Evolutionary conservation across 2,113 vertebrate genomes (phyloP), one percentile per base, ranked within the genome.

Genomic region (Dicerorhinus sumatrensis): DNA sequence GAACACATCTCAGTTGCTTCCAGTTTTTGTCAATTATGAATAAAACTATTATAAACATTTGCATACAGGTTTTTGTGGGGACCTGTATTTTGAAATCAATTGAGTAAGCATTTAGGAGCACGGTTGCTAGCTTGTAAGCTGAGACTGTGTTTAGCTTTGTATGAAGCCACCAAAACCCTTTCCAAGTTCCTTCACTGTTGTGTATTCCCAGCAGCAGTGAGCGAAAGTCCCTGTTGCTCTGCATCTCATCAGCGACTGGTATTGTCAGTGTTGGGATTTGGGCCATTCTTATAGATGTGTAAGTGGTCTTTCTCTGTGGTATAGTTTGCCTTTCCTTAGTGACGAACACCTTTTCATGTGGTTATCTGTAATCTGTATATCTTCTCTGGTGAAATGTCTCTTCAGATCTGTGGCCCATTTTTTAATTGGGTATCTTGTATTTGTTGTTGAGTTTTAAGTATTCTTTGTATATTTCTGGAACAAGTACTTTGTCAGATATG

Each of bases 101-200:
- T 36, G 33, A 23, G 29, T 51, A 20, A 75, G 18, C 51, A 42
- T 23, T n/a, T 2, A 48, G 4, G 29, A 48, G 8, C 0, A 3
- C 16, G 20, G n/a, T 11, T 18, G 3, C 3, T 51, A 2, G 5
- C 21, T 6, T 13, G 4, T 1, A 0, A 13, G 21, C 17, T 5
- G 3, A 31, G 51, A 56, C 1, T 9, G 1, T 27, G 42, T 33
- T 65, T 7, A 17, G 54, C 58, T 70, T 62, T 8, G 62, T 23
- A 8, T 76, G 58, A 56, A 93, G 65, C n/a, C 0, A 0, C 23
- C 8, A 31, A 29, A 6, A n/a, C 62, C 36, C 46, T 21, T 42
- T 20, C 10, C 42, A 72, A 25, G 33, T 36, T 29, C 21, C 80
- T 36, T 18, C 1, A 12, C 13, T 5, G n/a, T 7, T n/a, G 20